phyloP scores from a whole-genome alignment of 2,113 vertebrate genomes.

The Illadopsis cleaveri region DNA sequence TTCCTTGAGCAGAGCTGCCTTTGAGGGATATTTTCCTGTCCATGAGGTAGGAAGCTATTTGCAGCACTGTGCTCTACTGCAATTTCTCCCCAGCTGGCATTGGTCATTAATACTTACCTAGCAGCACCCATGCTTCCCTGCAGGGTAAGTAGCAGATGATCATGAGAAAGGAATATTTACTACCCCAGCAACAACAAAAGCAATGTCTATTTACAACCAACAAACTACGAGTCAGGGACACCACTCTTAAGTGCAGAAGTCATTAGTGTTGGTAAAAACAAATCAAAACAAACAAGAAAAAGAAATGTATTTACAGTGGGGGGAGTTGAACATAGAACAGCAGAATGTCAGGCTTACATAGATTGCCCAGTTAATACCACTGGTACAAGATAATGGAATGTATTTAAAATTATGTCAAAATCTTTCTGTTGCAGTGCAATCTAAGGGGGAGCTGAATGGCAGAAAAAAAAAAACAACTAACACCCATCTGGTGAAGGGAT shows the following conservation, averaged over 20 bases:
- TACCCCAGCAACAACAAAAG: not conserved
- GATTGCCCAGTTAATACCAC: not conserved
- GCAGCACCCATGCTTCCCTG: not conserved
- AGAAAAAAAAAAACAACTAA: not conserved
- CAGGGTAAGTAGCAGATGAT: not conserved
- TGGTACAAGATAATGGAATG: not conserved
- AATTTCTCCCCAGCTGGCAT: not conserved
- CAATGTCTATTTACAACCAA: not conserved
- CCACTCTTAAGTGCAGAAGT: not conserved
- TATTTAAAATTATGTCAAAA: not conserved
- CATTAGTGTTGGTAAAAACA: not conserved
- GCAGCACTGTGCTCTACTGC: not conserved
- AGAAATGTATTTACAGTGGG: not conserved
- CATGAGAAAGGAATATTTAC: not conserved
- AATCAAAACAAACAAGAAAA: not conserved
- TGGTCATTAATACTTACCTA: not conserved
- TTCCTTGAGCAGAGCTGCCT: not conserved
- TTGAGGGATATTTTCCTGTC: not conserved
- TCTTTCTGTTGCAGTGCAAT: not conserved
- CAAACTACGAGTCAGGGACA: not conserved
- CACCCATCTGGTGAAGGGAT: not conserved
- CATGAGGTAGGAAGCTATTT: not conserved
- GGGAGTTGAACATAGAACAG: not conserved
- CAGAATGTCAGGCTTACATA: not conserved
- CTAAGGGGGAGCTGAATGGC: not conserved